Evolutionary conservation across 2,113 vertebrate species (phyloP), one percentile per base, ranked within the genome.

Genomic region (Paraplagusia blochii): DNA sequence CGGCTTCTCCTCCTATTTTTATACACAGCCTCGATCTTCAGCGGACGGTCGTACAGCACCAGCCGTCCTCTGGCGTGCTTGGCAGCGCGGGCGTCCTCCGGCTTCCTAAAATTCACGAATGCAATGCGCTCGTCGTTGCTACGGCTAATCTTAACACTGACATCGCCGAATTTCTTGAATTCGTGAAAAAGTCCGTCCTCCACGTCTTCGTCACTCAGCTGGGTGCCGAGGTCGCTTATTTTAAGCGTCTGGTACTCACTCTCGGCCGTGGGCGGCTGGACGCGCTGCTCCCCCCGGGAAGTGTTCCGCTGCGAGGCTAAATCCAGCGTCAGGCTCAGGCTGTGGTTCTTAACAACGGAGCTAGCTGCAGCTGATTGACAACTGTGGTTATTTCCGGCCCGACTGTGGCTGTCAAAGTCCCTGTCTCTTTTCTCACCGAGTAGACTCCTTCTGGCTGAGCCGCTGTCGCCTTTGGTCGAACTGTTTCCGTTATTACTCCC

Each of bases 151-250:
- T 98, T 98, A 2, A 98, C 94, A 49, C 96, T 98, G 38, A 98
- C 96, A 15, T 98, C 96, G 0, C 96, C 96, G 35, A 98, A 98
- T 66, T 96, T 95, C 46, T 98, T 98, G 62, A 98, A 98, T 76
- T 98, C 96, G 17, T 97, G 96, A 67, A 98, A 98, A 0, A 98
- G 91, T n/a, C 96, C 96, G 59, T 98, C 96, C 80, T 98, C 96
- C 36, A 98, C 92, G 45, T 95, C 95, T 49, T 97, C 96, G 77
- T 98, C 96, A 60, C 93, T 97, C 65, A 98, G 80, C 82, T 93
- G 94, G 1, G 94, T 94, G 69, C 96, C 96, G 61, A 98, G 80
- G 79, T 98, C 95, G 84, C 96, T 97, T 49, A 98, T 97, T 86
- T 96, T 96, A 14, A 98, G 89, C 0, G 96, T 96, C 85, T 98